Evolutionary conservation across 2,113 vertebrate genomes (phyloP).

Genomic region (Neodon shergylaensis): DNA sequence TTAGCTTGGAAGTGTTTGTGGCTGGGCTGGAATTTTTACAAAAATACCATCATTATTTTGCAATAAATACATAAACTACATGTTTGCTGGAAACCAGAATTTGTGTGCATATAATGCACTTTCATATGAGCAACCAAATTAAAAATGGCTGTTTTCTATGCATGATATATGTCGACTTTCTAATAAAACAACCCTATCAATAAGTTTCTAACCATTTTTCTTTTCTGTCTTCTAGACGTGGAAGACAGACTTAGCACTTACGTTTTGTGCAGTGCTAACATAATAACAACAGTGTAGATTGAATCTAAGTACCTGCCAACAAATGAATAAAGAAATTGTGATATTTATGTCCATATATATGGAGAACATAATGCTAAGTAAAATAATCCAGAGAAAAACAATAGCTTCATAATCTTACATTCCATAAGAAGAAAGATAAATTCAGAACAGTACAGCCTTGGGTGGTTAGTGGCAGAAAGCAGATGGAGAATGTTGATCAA

Average conservation of each 20-base stretch:
- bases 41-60: not conserved
- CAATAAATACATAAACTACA: not conserved
- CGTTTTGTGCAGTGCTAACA: not conserved
- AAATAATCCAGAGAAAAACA: not conserved
- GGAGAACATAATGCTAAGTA: not conserved
- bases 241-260: no score
- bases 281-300: not conserved
- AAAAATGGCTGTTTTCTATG: not conserved
- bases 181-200: not conserved
- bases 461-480: not conserved
- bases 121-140: not conserved
- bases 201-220: not conserved
- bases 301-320: not conserved
- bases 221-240: not conserved
- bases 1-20: not conserved
- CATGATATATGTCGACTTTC: not conserved
- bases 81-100: not conserved
- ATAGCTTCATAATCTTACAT: not conserved
- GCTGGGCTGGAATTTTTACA: not conserved
- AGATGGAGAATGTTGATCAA: not conserved
- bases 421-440: not conserved
- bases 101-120: not conserved
- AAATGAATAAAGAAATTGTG: not conserved
- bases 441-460: not conserved
- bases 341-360: not conserved